phyloP scores from a whole-genome alignment of 2,113 vertebrate species.

The Erinaceus europaeus region DNA sequence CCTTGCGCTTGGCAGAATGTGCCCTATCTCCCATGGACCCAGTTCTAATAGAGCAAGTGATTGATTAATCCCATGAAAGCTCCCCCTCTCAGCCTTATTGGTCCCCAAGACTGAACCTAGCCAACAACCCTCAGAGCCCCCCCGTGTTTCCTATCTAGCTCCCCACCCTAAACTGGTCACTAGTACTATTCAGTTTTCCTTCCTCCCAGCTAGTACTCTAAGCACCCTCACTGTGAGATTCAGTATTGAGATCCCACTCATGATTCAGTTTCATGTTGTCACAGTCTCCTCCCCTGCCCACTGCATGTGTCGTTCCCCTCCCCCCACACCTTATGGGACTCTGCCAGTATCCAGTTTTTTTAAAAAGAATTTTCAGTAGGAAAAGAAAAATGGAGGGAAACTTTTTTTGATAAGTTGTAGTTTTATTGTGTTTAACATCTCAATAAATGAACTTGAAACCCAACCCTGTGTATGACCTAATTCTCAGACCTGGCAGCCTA shows the following conservation, averaged over 20 bases:
- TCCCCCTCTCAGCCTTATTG: not conserved
- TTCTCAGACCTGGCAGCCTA: not conserved
- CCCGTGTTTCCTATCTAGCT: not conserved
- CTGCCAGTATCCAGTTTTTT: slow-evolving; percentile 39
- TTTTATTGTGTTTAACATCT: slow-evolving; percentile 72
- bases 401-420: slow-evolving; percentile 68
- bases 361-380: slow-evolving; percentile 20
- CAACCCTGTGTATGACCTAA: not conserved
- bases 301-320: not conserved
- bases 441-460: slow-evolving; percentile 70
- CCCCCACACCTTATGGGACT: slow-evolving; percentile 27
- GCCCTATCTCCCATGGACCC: too few relatives aligned
- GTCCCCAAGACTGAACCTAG: not conserved
- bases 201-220: not conserved
- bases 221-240: not conserved
- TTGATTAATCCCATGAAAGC: not conserved
- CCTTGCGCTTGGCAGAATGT: too few relatives aligned
- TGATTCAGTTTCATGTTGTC: not conserved
- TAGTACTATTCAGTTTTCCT: not conserved
- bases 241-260: not conserved
- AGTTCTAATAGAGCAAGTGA: not conserved
- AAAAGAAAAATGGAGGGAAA: slow-evolving; percentile 24
- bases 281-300: not conserved
- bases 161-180: not conserved
- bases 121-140: not conserved